Base-by-base conservation (phyloP, 2,888 invertebrate species). In the Pediacus dermestoides region DNA sequence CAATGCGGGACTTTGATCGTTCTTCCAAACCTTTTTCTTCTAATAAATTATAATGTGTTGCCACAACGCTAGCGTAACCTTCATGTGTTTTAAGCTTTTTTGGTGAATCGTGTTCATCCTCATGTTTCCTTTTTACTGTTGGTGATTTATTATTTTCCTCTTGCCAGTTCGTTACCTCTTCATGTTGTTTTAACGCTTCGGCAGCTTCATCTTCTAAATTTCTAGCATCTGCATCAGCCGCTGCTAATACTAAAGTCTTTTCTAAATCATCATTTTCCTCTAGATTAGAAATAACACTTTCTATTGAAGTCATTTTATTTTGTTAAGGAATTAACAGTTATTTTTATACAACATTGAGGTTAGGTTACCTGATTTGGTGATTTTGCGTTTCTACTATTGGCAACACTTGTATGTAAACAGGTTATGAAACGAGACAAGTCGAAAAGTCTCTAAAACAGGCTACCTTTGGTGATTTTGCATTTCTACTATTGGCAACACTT, bases 11-110 rank as follows among this genome's bases (percentile, higher is more conserved):
- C 58, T 89, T 83, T 50, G 81, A 81, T 30, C 99, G 76, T 53
- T 84, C 84, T 30, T 75, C 78, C 22, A 90, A 68, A 0, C 92
- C 92, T 56, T 82, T 82, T 53, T 93, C 88, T 67, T 87, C 81
- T 6, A 95, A 70, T 34, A 82, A 78, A 70, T 99, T 99, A 67
- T 99, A 99, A 70, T 99, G 96, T 2, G 84, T 79, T 1, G 95
- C 95, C 1, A 99, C 93, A 7, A 84, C 71, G 46, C 70, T 69
- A 14, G 76, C 70, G 53, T 78, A 75, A 48, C 76, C 73, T 6
- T 50, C 48, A 7, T 23, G 34, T 2, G 31, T 18, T 14, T 37
- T 34, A 6, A 23, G 7, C 23, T 2, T 37, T 8, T 16, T 50
- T 40, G 4, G 22, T 13, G 14, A 14, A 4, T 4, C 4, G 9